Base-by-base conservation (phyloP, 1,140 invertebrate genomes). In the Hyles euphorbiae region DNA sequence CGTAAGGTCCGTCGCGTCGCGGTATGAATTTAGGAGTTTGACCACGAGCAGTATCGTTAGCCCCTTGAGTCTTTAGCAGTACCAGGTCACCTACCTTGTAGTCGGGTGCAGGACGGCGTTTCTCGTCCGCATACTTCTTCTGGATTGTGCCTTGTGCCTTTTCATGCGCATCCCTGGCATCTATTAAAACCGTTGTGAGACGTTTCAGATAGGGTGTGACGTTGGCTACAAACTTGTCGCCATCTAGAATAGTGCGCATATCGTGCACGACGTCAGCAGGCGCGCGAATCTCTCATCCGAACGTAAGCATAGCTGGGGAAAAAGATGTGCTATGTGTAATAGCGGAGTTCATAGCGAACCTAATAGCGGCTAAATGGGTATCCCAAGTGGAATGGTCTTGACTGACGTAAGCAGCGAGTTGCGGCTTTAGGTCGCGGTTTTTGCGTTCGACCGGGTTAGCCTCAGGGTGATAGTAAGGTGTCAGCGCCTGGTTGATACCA, bases 221-320 rank as follows among this genome's bases (percentile, higher is more conserved):
- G 53, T 75, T 60, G 0, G 72, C 65, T 6, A 81, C 50, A 40
- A 76, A 78, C 57, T 81, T 81, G 43, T 85, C 73, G 33, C 58
- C 33, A 50, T 63, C 46, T 5, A 75, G 55, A 10, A 79, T 69
- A 10, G 58, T 22, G 34, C 67, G 44, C 4, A 78, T 55, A 55
- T 82, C 76, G 59, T 54, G 34, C 5, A 56, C 46, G 9, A 58
- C 58, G 8, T 67, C 68, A 36, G 68, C 40, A 2, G 70, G 67
- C 3, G 68, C 61, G 9, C 67, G 44, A 12, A 87, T 49, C 53
- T 59, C 56, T 22, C 56, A 33, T 32, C 33, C 56, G 43, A 58
- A 58, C 3, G 34, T 58, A n/a, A 58, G 22, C 11, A 12, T 43
- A 40, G 56, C 56, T 43, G 56, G 48, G 32, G 56, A 50, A 40